Conservation (phyloP, 37 sponge, comb jelly and placozoan species). For the Spongilla lacustris region DNA sequence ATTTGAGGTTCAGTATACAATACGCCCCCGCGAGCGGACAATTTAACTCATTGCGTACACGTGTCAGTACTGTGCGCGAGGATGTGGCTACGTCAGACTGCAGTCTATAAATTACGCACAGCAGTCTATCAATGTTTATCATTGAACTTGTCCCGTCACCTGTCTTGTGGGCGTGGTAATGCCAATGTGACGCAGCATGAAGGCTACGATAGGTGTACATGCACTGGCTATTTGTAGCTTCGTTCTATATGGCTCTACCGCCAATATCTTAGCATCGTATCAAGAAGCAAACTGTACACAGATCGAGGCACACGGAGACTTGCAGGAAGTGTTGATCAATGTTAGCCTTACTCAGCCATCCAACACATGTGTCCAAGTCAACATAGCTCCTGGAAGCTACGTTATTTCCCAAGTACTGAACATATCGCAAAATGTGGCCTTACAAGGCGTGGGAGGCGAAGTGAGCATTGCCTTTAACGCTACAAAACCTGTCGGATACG, state of each 20-base stretch:
- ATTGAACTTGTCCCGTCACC: neutral
- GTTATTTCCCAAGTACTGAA: neutral
- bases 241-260: neutral
- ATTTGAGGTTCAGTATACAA: too few relatives aligned
- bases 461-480: neutral
- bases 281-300: neutral
- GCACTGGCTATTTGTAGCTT: neutral
- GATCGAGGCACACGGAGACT: neutral
- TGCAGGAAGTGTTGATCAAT: neutral
- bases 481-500: neutral
- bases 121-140: neutral
- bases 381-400: neutral
- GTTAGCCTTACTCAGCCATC: neutral
- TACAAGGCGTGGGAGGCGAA: conserved; percentile 2
- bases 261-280: neutral
- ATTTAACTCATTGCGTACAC: too few relatives aligned
- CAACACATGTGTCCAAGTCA: neutral
- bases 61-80: too few relatives aligned
- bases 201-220: neutral
- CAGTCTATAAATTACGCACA: too few relatives aligned
- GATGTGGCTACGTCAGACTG: too few relatives aligned
- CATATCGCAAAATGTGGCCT: conserved; percentile 24
- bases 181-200: neutral
- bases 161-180: neutral
- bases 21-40: too few relatives aligned